phyloP scores from a whole-genome alignment of 2,888 invertebrate genomes.

The Eupeodes luniger region DNA sequence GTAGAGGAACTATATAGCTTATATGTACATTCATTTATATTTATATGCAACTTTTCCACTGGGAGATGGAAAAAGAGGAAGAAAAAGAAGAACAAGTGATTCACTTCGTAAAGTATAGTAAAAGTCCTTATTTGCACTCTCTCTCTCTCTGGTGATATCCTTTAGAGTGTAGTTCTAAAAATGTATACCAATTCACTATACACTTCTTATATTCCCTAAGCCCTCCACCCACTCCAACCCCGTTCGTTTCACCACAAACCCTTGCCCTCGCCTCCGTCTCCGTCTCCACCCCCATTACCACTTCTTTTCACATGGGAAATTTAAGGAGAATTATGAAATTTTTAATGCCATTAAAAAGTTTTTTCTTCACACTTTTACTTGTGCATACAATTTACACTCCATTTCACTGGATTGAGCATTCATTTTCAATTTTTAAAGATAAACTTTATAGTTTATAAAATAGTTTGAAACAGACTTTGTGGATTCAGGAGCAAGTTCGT shows the following conservation, averaged over 20 bases:
- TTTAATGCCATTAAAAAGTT: slow-evolving; percentile 76
- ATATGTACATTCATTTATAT: not conserved
- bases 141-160: slow-evolving; percentile 32
- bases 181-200: slow-evolving; percentile 1
- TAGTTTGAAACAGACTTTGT: too few species aligned
- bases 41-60: slow-evolving; percentile 31
- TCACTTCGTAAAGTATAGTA: slow-evolving; percentile 25
- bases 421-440: not conserved
- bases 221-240: too few species aligned
- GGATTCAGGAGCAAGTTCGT: too few species aligned
- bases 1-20: not conserved
- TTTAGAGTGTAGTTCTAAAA: slow-evolving; percentile 51
- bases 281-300: not conserved
- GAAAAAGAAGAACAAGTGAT: slow-evolving; percentile 39
- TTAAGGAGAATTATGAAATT: slow-evolving; percentile 74
- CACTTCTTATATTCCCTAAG: too few species aligned
- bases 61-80: not conserved
- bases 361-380: slow-evolving; percentile 57
- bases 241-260: not conserved
- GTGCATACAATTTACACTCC: slow-evolving; percentile 13
- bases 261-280: not conserved
- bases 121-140: slow-evolving; percentile 32
- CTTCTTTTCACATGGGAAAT: slow-evolving; percentile 62
- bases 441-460: too few species aligned
- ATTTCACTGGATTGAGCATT: not conserved